These are phyloP conservation scores for Heliconius eleuchia DNA, from an alignment of 1,140 invertebrate genomes.

Conservation along the genomic window DNA sequence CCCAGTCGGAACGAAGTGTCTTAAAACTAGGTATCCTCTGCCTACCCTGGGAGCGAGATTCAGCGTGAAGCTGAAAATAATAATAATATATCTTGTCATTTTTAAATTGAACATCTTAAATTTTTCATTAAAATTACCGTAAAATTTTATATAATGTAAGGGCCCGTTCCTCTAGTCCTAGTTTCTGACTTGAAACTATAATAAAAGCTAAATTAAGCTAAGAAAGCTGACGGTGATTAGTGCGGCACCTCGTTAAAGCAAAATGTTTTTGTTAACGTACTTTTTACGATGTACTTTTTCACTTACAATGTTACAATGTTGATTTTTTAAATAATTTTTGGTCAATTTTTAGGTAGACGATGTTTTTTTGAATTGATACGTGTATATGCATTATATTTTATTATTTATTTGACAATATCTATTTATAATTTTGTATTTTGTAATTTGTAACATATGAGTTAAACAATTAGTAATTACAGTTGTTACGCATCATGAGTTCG, in stretches of 20 bases:
- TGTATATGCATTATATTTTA: no score
- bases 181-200: conserved; percentile 9
- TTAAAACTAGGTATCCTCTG: background rate
- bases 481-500: no score
- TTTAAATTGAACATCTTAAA: no score
- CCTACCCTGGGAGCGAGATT: background rate
- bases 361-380: no score
- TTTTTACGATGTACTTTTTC: background rate
- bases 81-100: no score
- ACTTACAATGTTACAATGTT: conserved; percentile 12
- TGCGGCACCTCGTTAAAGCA: conserved; percentile 11
- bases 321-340: background rate
- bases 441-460: no score
- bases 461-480: no score
- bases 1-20: background rate
- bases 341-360: no score
- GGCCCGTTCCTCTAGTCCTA: background rate
- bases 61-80: background rate
- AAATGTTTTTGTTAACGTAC: conserved; percentile 16
- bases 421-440: no score
- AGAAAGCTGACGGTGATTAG: conserved; percentile 15
- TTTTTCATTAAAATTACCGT: background rate
- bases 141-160: conserved; percentile 2
- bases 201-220: conserved; percentile 15
- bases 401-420: no score